These are phyloP conservation scores for Azemiops feae DNA, from an alignment of 2,113 vertebrate species.

Conservation along the genomic window DNA sequence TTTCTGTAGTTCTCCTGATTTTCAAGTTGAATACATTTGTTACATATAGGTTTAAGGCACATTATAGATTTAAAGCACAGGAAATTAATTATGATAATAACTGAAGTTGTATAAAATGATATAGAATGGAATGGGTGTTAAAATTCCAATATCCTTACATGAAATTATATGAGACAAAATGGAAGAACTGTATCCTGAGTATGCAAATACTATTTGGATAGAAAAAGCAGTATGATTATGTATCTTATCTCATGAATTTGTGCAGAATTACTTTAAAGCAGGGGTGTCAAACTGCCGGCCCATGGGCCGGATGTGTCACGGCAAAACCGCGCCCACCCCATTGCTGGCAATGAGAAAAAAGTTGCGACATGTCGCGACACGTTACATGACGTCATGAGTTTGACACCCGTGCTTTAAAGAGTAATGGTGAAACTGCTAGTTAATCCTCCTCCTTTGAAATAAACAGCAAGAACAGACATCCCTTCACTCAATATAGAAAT, in stretches of 20 bases:
- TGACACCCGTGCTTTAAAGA: too few relatives aligned
- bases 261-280: background rate
- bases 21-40: background rate
- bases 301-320: too few relatives aligned
- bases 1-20: background rate
- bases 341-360: too few relatives aligned
- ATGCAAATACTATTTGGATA: background rate
- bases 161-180: background rate
- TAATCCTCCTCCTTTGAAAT: background rate
- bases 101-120: background rate
- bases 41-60: background rate
- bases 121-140: background rate
- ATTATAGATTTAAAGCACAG: background rate
- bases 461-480: background rate
- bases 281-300: background rate
- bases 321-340: too few relatives aligned
- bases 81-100: background rate
- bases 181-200: background rate
- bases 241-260: background rate
- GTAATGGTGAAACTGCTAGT: background rate
- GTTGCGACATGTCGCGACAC: too few relatives aligned
- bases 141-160: background rate
- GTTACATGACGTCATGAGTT: too few relatives aligned
- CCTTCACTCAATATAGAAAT: background rate
- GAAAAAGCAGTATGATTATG: background rate